phyloP scores from a whole-genome alignment of 1,140 invertebrate genomes.

The Drosophila pseudoananassae region DNA sequence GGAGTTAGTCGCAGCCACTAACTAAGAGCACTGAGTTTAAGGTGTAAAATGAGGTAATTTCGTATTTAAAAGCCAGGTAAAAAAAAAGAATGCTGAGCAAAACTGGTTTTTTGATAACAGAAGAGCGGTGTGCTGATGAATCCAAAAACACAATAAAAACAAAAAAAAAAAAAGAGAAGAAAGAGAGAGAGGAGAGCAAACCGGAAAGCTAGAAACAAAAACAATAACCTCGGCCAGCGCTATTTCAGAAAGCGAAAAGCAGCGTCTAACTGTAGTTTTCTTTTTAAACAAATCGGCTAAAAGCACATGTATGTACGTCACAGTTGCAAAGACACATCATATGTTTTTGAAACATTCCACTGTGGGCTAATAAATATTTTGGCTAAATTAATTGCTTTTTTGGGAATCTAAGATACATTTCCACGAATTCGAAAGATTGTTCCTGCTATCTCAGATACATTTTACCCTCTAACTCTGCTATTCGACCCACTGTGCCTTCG shows the following conservation, averaged over 20 bases:
- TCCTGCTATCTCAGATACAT: neutral
- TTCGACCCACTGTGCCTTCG: slow-evolving; percentile 21
- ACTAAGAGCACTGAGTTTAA: slow-evolving; percentile 37
- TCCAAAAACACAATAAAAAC: slow-evolving; percentile 14
- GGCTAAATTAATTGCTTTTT: neutral
- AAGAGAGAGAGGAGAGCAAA: slow-evolving; percentile 18
- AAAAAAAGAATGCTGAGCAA: slow-evolving; percentile 42
- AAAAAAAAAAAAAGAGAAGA: neutral
- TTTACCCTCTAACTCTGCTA: neutral
- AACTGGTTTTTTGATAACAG: slow-evolving; percentile 63
- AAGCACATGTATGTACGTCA: slow-evolving; percentile 47
- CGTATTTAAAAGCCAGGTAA: slow-evolving; percentile 55
- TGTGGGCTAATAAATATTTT: no score
- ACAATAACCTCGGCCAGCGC: slow-evolving; percentile 12
- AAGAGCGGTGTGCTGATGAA: slow-evolving; percentile 9
- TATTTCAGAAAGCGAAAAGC: slow-evolving; percentile 54
- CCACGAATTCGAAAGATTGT: neutral
- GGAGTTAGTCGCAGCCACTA: slow-evolving; percentile 26
- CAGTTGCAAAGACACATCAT: slow-evolving; percentile 8
- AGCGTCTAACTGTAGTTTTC: slow-evolving; percentile 42
- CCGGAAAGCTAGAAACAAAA: slow-evolving; percentile 43
- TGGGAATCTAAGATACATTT: slow-evolving; percentile 32
- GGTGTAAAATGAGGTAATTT: slow-evolving; percentile 80
- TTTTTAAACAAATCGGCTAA: slow-evolving; percentile 31
- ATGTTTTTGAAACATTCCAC: slow-evolving; percentile 16